Evolutionary conservation across 2,797 vertebrate species (phyloP), one percentile per base, ranked within the genome.

Genomic region (Micropoecilia bifurca): DNA sequence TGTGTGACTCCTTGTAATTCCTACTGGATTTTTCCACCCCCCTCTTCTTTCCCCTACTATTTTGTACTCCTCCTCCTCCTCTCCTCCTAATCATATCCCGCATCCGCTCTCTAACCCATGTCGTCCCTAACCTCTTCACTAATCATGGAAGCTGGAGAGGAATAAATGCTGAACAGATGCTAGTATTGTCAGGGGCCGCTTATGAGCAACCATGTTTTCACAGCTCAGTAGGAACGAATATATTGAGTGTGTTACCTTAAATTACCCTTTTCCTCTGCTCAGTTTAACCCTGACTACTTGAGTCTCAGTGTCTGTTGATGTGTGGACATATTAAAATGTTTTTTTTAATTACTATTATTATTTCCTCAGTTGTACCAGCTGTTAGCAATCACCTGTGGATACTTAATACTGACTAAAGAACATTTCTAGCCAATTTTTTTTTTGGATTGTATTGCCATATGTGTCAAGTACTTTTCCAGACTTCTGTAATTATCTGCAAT

Each of bases 131-230:
- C 87, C 88, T 89, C 88, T 88, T 79, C 80, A 75, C 86, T 92
- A 88, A 93, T 93, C 90, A 92, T 80, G 84, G 75, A 83, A 84
- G 82, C 77, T 85, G 88, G 79, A 91, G 84, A 85, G 85, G 86
- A 89, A 69, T 74, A 85, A 85, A 87, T 85, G 88, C 85, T 79
- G 66, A 89, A 80, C 92, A 93, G 90, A 91, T 92, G 90, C 84
- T 79, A 2, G 73, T 81, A 78, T 88, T 88, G 85, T 91, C 90
- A 89, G 80, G 87, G 87, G 89, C 85, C 47, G 85, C 75, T 74
- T 81, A 59, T 83, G 82, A 72, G 81, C 66, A 76, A 80, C 83
- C 55, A 76, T 0, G 45, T 76, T 87, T 90, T 86, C 75, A 87
- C 91, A 84, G 81, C 88, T 87, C 61, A 73, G 79, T 84, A 71